phyloP scores from a whole-genome alignment of 2,113 vertebrate genomes.

The Peromyscus leucopus region DNA sequence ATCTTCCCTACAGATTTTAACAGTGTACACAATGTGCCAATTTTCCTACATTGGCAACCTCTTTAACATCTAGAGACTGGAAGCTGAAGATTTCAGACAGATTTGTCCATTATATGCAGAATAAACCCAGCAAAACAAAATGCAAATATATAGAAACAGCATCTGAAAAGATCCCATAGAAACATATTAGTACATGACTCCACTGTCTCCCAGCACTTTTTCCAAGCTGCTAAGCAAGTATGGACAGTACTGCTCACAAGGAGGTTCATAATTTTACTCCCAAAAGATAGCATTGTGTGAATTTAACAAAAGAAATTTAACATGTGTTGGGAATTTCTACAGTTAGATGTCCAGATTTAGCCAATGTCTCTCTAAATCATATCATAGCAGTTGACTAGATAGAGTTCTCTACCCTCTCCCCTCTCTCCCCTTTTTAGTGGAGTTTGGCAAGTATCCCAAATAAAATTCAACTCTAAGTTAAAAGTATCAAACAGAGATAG shows the following conservation, averaged over 20 bases:
- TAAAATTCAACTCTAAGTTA: too few species aligned
- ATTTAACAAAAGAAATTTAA: neutral
- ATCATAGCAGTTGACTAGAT: too few species aligned
- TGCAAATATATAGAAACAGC: neutral
- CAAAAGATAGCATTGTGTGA: neutral
- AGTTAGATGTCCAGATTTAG: too few species aligned
- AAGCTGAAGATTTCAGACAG: constrained; percentile 37
- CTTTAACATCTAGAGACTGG: constrained; percentile 37
- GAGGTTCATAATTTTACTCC: neutral
- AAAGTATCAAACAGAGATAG: too few species aligned
- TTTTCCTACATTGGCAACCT: constrained; percentile 20
- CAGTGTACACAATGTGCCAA: constrained; percentile 44
- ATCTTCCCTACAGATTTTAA: constrained; percentile 45
- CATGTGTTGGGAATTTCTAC: neutral
- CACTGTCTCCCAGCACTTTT: constrained; percentile 3
- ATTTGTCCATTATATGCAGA: neutral
- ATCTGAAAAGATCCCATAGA: neutral
- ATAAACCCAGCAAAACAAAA: too few species aligned
- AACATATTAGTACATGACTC: neutral
- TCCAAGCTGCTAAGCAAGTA: neutral
- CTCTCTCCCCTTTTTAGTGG: too few species aligned
- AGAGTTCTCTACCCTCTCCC: too few species aligned
- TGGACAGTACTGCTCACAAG: neutral
- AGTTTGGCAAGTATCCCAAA: too few species aligned
- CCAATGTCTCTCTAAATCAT: too few species aligned